Base-by-base conservation (phyloP, 2,888 invertebrate species). In the Kuschelorhynchus macadamiae region DNA sequence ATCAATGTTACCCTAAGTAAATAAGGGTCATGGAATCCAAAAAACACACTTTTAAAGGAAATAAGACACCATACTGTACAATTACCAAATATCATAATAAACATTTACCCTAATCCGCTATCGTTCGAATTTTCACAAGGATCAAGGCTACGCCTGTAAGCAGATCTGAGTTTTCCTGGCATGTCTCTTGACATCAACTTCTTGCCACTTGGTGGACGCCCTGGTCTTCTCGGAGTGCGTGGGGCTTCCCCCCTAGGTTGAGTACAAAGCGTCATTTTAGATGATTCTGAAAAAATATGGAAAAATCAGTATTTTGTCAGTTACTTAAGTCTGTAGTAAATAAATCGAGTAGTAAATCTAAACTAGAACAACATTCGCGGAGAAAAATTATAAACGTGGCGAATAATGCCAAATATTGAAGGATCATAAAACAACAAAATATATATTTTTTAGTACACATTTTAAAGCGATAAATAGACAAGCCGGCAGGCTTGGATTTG, bases 111-210 rank as follows among this genome's bases (percentile, higher is more conserved):
- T 75, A 95, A 88, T 25, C 95, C 95, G 74, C 95, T 95, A 84
- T 95, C 95, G 85, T 94, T 94, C 71, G 94, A 95, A 84, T 93
- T 94, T 82, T 95, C 94, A 82, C 93, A 93, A 70, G 89, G 89
- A 80, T 87, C 88, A 75, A 85, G 82, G 71, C 83, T 83, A 53
- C 84, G 81, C 73, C 81, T 80, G 60, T 78, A 84, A 70, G 81
- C 76, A 11, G 67, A 59, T 61, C 83, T 74, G 61, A 80, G 75
- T 76, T 81, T 82, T 52, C 81, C 80, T 41, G 81, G 78, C 76
- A 81, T 78, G 25, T 80, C 80, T 67, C 80, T 78, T 21, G 79
- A 75, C 56, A 82, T 79, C 33, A 69, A 67, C 55, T 72, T 72
- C 68, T 85, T 85, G 78, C 86, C 83, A 78, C 83, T 85, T 73